Conservation (phyloP, 2,113 vertebrate genomes). For the Platysteira castanea region DNA sequence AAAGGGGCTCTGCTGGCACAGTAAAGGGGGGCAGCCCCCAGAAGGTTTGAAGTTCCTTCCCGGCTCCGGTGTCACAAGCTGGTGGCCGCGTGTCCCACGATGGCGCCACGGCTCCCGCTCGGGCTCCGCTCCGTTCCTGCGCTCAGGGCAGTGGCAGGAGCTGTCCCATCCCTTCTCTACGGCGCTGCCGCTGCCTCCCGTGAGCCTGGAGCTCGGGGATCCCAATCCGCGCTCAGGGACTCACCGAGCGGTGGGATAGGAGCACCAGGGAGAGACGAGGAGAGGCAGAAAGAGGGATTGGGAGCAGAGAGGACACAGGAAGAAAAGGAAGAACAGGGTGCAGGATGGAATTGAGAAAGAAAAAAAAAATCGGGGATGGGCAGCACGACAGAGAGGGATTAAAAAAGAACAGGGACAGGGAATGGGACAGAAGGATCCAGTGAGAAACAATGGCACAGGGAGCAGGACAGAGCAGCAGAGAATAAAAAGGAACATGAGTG, state of each 20-base stretch:
- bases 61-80: neutral
- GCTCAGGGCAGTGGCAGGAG: neutral
- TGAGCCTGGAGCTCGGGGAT: neutral
- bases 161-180: neutral
- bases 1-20: neutral
- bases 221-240: rapidly evolving
- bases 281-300: neutral
- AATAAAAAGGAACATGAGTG: neutral
- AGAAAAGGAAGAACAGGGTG: neutral
- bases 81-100: neutral
- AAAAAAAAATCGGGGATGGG: neutral
- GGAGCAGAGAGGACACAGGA: neutral
- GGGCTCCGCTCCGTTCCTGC: neutral
- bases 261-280: neutral
- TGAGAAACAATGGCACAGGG: neutral
- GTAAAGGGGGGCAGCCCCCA: neutral
- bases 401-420: neutral
- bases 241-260: too few relatives aligned
- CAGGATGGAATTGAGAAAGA: neutral
- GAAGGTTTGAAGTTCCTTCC: neutral
- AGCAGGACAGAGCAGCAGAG: neutral
- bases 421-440: neutral
- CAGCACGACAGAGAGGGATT: neutral
- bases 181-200: neutral
- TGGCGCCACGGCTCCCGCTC: neutral